phyloP scores from a whole-genome alignment of 2,888 invertebrate genomes.

The Sarcophaga caerulescens region DNA sequence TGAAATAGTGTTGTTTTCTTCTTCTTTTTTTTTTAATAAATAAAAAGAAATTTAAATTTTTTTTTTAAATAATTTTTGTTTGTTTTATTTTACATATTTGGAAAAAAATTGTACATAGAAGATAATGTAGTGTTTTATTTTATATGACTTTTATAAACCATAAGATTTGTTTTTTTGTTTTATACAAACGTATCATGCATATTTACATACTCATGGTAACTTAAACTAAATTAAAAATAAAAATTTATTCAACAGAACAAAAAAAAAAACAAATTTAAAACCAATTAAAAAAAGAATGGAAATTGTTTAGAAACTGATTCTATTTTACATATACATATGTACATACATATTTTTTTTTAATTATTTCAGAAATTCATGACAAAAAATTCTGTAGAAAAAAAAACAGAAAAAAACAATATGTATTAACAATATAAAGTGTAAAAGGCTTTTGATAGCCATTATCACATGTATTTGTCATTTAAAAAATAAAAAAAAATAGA shows the following conservation, averaged over 20 bases:
- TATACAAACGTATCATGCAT: neutral
- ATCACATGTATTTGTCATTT: slow-evolving; percentile 14
- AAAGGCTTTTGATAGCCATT: slow-evolving; percentile 4
- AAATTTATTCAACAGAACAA: slow-evolving; percentile 16
- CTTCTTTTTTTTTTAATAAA: neutral
- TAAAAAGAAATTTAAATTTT: neutral
- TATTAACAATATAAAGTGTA: slow-evolving; percentile 21
- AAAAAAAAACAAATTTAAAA: neutral
- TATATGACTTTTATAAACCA: slow-evolving; percentile 27
- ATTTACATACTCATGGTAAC: slow-evolving; percentile 1
- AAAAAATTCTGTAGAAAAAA: neutral
- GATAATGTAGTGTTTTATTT: slow-evolving; percentile 19
- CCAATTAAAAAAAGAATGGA: neutral
- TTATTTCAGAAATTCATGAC: slow-evolving; percentile 31
- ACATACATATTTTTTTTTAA: slow-evolving; percentile 7
- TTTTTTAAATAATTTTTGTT: slow-evolving; percentile 18
- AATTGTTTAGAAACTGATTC: too few species aligned
- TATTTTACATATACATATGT: too few species aligned
- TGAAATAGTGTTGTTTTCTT: too few species aligned
- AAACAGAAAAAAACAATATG: neutral
- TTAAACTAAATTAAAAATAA: neutral
- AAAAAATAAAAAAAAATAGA: neutral
- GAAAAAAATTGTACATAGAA: slow-evolving; percentile 55
- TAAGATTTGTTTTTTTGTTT: slow-evolving; percentile 18
- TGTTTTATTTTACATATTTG: slow-evolving; percentile 46